Percentiles rank a stretch among this genome's conserved stretches.
Conservation (phyloP, 2,797 vertebrate species). For the Moxostoma hubbsi region DNA sequence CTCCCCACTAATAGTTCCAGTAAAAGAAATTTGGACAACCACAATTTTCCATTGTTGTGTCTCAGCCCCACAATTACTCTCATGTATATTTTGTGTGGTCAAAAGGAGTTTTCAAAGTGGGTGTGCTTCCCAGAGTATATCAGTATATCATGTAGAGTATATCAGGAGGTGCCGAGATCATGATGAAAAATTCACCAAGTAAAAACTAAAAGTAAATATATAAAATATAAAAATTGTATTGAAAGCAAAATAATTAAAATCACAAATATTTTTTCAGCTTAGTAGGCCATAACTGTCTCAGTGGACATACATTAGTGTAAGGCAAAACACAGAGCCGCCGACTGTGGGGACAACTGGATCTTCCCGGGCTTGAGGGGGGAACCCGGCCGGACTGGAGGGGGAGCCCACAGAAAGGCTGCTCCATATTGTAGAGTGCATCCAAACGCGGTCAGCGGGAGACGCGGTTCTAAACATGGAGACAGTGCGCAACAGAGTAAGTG, state of each 20-base stretch:
- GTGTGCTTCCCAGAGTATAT: background rate
- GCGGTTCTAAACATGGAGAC: no score
- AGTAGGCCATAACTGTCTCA: constrained; percentile 4
- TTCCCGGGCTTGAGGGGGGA: no score
- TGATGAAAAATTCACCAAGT: background rate
- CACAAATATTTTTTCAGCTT: background rate
- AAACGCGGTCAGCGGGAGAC: no score
- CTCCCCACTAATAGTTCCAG: constrained; percentile 29
- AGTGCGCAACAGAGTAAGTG: no score
- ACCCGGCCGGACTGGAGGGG: no score
- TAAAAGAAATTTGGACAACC: constrained; percentile 38
- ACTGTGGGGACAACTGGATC: no score
- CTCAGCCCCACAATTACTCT: constrained; percentile 34
- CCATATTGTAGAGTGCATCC: no score
- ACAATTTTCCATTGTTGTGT: constrained; percentile 56
- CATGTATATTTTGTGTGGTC: constrained; percentile 53
- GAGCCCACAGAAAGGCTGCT: no score
- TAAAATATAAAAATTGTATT: background rate
- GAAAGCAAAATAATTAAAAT: background rate
- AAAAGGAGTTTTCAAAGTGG: constrained; percentile 32
- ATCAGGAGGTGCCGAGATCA: background rate
- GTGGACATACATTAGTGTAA: background rate
- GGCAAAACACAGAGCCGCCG: background rate
- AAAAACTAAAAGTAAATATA: background rate
- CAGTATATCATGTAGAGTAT: background rate